Percentiles rank a stretch among this genome's conserved stretches.
These are phyloP conservation scores for Jaculus jaculus DNA, from an alignment of 2,113 vertebrate species.

Conservation along the genomic window DNA sequence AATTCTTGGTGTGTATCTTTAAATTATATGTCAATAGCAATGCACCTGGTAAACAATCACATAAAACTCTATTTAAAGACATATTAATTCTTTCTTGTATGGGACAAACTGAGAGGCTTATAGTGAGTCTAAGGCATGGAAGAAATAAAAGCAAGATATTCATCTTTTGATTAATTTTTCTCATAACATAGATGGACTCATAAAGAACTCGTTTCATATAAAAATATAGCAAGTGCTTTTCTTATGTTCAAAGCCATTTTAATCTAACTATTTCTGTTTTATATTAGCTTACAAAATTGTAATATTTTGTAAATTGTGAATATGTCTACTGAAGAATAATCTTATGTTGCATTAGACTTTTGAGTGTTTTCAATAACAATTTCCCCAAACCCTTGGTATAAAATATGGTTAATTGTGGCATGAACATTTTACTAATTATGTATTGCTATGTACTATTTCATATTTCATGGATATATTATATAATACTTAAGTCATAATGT, in stretches of 20 bases:
- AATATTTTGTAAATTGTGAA: conserved; percentile 42
- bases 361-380: conserved; percentile 4
- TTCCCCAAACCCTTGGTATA: background rate
- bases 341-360: background rate
- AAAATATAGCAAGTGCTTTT: conserved; percentile 33
- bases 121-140: conserved; percentile 50
- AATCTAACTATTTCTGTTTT: conserved; percentile 25
- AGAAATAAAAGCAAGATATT: conserved; percentile 66
- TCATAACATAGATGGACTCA: conserved; percentile 43
- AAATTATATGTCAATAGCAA: conserved; percentile 2
- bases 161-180: conserved; percentile 66
- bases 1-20: background rate
- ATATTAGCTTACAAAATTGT: conserved; percentile 54
- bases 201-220: conserved; percentile 33
- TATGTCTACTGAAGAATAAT: background rate
- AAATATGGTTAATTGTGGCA: background rate
- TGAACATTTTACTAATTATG: background rate
- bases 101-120: conserved; percentile 47
- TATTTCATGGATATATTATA: background rate
- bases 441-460: background rate
- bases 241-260: conserved; percentile 43
- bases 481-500: background rate
- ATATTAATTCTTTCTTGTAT: conserved; percentile 3
- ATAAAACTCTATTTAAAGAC: conserved; percentile 21
- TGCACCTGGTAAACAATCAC: background rate